Evolutionary conservation across 2,113 vertebrate genomes (phyloP).

Genomic region (Nanorana parkeri): DNA sequence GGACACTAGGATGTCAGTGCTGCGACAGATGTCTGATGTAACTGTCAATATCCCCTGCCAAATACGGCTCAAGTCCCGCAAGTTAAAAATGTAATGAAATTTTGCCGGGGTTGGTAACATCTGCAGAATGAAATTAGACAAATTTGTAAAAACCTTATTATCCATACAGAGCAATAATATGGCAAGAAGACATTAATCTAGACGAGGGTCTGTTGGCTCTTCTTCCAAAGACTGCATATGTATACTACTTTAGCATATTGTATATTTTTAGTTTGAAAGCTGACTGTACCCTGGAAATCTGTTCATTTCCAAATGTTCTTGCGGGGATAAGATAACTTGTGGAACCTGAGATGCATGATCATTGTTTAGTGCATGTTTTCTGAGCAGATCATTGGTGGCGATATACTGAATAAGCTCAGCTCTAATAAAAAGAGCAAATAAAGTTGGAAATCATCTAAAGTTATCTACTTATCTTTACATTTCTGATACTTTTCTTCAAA

Average conservation of each 20-base stretch:
- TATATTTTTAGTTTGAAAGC: no score
- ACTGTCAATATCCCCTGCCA: slow-evolving; percentile 84
- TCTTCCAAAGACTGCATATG: not conserved
- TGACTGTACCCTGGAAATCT: no score
- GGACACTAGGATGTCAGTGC: slow-evolving; percentile 69
- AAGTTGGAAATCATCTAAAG: no score
- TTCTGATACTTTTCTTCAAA: no score
- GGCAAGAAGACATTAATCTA: slow-evolving; percentile 10
- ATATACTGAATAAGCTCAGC: no score
- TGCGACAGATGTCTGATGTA: slow-evolving; percentile 75
- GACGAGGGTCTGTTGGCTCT: not conserved
- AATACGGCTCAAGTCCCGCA: slow-evolving; percentile 83
- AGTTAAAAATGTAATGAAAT: slow-evolving; percentile 88
- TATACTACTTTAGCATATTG: not conserved
- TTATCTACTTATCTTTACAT: no score
- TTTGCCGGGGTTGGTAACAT: slow-evolving; percentile 86
- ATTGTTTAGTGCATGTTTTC: no score
- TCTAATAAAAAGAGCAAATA: no score
- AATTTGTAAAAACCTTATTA: slow-evolving; percentile 19
- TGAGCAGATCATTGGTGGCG: no score
- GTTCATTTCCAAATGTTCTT: no score
- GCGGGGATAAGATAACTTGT: no score
- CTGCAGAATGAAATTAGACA: slow-evolving; percentile 66
- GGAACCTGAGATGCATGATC: no score
- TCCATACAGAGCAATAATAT: slow-evolving; percentile 13